These are phyloP conservation scores for Thalassoma bifasciatum DNA, from an alignment of 2,113 vertebrate species.

Conservation along the genomic window DNA sequence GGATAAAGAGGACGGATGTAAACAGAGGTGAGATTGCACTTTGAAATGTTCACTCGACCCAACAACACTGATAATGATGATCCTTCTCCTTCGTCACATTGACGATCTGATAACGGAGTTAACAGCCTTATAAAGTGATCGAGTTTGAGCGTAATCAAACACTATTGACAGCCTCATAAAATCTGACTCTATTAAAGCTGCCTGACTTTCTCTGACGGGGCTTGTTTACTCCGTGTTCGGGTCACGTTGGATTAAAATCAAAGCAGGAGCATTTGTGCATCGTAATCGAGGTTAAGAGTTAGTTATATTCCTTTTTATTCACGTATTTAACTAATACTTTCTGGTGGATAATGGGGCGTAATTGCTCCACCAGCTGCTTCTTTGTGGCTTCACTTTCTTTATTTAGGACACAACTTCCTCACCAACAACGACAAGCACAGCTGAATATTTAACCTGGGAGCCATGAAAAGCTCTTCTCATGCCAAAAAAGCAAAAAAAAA, in stretches of 20 bases:
- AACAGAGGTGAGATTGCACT: conserved; percentile 1
- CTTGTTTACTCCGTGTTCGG: background rate
- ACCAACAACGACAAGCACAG: conserved; percentile 33
- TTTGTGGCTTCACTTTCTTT: conserved; percentile 26
- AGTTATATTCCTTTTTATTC: background rate
- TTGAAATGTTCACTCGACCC: conserved; percentile 19
- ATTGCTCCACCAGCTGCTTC: conserved; percentile 43
- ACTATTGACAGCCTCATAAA: conserved; percentile 38
- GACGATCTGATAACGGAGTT: conserved; percentile 57
- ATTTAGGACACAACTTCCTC: too few species aligned
- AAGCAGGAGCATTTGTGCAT: background rate
- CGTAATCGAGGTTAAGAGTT: too few species aligned
- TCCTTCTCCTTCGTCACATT: background rate
- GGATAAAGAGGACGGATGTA: background rate
- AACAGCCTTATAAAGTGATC: conserved; percentile 53
- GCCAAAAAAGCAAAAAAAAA: too few species aligned
- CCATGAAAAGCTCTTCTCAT: conserved; percentile 43
- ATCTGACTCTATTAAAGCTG: conserved; percentile 26
- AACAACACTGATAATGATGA: conserved; percentile 10
- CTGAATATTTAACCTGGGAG: conserved; percentile 57
- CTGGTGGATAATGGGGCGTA: conserved; percentile 41
- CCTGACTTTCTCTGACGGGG: conserved; percentile 1
- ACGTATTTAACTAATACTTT: conserved; percentile 15
- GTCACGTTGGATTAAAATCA: conserved; percentile 15
- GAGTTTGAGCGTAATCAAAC: conserved; percentile 45